These are phyloP conservation scores for Gobio occitaniae DNA, from an alignment of 2,797 vertebrate genomes.

Conservation along the genomic window DNA sequence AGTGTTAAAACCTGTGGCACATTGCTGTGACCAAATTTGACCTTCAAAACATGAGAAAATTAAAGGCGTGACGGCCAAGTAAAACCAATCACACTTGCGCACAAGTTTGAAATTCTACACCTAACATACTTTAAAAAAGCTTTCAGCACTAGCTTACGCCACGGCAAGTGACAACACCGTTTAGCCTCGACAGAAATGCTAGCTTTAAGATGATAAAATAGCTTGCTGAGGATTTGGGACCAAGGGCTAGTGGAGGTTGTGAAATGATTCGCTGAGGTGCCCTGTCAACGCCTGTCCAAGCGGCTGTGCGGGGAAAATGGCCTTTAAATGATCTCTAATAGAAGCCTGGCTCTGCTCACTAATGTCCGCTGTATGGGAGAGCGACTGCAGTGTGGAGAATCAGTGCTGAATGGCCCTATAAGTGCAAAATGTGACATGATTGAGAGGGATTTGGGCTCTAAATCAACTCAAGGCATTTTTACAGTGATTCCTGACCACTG, in stretches of 20 bases:
- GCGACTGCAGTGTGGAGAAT: constrained; percentile 72
- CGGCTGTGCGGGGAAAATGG: constrained; percentile 65
- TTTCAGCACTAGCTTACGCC: constrained; percentile 35
- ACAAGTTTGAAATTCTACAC: constrained; percentile 35
- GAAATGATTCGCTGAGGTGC: constrained; percentile 56
- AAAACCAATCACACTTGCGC: constrained; percentile 18
- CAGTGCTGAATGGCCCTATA: constrained; percentile 73
- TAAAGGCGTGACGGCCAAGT: background rate
- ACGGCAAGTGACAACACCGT: constrained; percentile 49
- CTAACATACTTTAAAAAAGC: constrained; percentile 43
- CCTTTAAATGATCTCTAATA: constrained; percentile 66
- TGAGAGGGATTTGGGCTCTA: constrained; percentile 68
- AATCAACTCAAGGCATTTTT: constrained; percentile 70
- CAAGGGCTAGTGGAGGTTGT: constrained; percentile 52
- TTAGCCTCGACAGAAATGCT: constrained; percentile 59
- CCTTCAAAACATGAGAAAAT: constrained; percentile 16
- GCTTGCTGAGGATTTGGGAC: constrained; percentile 60
- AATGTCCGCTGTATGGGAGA: constrained; percentile 54
- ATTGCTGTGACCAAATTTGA: constrained; percentile 11
- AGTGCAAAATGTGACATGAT: constrained; percentile 72
- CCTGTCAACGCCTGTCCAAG: constrained; percentile 56
- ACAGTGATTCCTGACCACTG: constrained; percentile 61
- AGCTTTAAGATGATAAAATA: constrained; percentile 61
- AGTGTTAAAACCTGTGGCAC: constrained; percentile 7
- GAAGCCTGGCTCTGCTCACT: constrained; percentile 57